Evolutionary conservation across 2,797 vertebrate genomes (phyloP).

Genomic region (Linurgus olivaceus): DNA sequence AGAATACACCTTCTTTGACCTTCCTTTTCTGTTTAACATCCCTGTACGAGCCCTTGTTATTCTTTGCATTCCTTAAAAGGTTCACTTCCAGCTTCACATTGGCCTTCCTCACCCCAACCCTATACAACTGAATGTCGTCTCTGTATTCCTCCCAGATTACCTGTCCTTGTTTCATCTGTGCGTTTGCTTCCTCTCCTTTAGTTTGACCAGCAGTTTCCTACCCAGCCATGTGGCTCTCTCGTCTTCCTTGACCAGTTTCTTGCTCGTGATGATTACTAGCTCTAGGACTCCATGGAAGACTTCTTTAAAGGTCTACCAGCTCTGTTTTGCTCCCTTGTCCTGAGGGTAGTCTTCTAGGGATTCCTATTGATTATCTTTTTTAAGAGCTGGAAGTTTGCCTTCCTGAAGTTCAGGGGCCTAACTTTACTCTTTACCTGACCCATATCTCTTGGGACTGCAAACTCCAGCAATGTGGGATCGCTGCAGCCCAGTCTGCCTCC

Average conservation of each 20-base stretch:
- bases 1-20: not conserved
- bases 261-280: not conserved
- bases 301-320: not conserved
- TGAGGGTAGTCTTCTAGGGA: not conserved
- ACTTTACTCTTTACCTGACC: not conserved
- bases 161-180: not conserved
- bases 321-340: not conserved
- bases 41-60: not conserved
- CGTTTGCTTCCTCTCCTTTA: not conserved
- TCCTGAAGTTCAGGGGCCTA: not conserved
- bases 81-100: not conserved
- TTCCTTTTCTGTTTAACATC: not conserved
- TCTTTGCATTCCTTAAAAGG: not conserved
- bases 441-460: not conserved
- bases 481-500: not conserved
- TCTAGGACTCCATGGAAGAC: not conserved
- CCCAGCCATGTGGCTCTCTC: too few relatives aligned
- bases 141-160: not conserved
- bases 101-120: not conserved
- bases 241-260: not conserved
- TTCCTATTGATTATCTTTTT: not conserved
- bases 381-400: not conserved
- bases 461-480: not conserved
- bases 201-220: not conserved
- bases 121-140: rapidly evolving